Evolutionary conservation across 1,140 invertebrate genomes (phyloP).

Genomic region (Prorops nasuta): DNA sequence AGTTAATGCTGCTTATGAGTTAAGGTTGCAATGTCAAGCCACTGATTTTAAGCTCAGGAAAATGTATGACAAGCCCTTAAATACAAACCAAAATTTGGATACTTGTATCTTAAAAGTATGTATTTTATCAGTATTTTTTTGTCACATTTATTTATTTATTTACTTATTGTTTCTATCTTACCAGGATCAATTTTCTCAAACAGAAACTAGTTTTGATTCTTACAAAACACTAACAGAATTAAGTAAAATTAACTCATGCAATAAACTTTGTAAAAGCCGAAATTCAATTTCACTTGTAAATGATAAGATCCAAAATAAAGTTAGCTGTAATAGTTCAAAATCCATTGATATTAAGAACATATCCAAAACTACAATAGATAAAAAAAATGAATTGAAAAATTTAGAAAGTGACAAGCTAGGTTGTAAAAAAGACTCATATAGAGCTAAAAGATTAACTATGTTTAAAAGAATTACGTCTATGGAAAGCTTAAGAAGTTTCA

Average conservation of each 20-base stretch:
- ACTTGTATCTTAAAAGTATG: neutral
- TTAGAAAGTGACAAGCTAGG: constrained; percentile 15
- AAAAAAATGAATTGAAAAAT: constrained; percentile 16
- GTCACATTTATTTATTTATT: neutral
- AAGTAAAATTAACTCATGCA: too few relatives aligned
- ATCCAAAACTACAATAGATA: constrained; percentile 3
- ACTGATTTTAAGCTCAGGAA: constrained; percentile 35
- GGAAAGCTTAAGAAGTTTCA: constrained; percentile 39
- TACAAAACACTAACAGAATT: too few relatives aligned
- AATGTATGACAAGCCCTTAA: constrained; percentile 26
- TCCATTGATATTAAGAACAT: too few relatives aligned
- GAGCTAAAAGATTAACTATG: constrained; percentile 31
- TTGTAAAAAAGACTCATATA: constrained; percentile 21
- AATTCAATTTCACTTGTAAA: too few relatives aligned
- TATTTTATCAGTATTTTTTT: neutral
- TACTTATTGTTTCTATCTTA: neutral
- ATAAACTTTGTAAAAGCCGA: too few relatives aligned
- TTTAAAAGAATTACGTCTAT: constrained; percentile 45
- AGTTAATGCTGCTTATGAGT: constrained; percentile 37
- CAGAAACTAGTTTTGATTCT: too few relatives aligned
- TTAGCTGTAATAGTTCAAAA: neutral
- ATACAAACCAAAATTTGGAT: neutral
- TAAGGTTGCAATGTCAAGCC: constrained; percentile 43
- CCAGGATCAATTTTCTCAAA: constrained; percentile 36
- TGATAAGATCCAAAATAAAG: too few relatives aligned